Evolutionary conservation across 2,113 vertebrate species (phyloP).

Genomic region (Rhodinocichla rosea): DNA sequence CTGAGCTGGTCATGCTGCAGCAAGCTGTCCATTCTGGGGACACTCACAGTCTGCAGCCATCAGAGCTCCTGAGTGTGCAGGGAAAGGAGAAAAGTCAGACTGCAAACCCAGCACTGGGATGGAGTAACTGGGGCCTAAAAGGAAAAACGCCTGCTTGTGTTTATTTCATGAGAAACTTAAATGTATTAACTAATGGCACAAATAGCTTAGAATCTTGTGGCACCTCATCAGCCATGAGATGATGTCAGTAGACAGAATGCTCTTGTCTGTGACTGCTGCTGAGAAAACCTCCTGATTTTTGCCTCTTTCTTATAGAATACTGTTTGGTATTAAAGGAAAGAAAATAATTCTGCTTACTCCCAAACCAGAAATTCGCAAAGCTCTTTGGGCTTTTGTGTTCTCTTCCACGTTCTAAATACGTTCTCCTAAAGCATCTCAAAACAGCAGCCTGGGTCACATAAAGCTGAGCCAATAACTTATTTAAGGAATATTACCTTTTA

Average conservation of each 20-base stretch:
- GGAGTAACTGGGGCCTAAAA: neutral
- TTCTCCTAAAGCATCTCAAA: neutral
- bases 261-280: neutral
- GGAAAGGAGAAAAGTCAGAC: neutral
- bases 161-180: neutral
- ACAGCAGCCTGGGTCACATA: neutral
- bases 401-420: neutral
- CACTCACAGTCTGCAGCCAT: neutral
- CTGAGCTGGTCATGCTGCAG: neutral
- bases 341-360: neutral
- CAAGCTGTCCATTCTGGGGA: neutral
- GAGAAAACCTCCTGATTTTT: neutral
- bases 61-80: neutral
- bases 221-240: neutral
- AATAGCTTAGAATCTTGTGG: neutral
- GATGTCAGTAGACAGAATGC: neutral
- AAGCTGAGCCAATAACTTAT: neutral
- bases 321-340: neutral
- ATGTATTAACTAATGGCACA: neutral
- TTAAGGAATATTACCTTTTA: neutral
- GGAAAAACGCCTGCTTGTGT: neutral
- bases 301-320: neutral
- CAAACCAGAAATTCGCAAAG: neutral
- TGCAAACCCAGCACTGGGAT: neutral
- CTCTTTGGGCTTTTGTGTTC: neutral